These are phyloP conservation scores for Echinops telfairi DNA, from an alignment of 2,113 vertebrate species.

Conservation along the genomic window DNA sequence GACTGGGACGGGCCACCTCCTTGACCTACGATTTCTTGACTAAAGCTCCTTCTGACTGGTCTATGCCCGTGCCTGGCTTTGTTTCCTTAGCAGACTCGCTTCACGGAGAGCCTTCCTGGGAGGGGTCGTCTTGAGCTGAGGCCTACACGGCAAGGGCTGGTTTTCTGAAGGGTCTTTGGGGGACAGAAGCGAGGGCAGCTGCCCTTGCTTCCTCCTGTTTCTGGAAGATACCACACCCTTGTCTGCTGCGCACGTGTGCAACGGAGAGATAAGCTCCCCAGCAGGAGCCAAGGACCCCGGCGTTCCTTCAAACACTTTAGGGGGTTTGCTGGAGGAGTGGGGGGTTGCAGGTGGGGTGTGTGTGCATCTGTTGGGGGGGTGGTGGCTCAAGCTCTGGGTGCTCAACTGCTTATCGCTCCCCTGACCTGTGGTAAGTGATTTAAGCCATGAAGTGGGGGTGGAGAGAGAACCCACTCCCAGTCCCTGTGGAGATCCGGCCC, in stretches of 20 bases:
- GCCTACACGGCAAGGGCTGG: neutral
- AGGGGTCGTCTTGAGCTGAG: neutral
- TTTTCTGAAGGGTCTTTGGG: neutral
- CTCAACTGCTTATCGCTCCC: neutral
- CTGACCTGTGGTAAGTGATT: neutral
- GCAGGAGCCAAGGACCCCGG: neutral
- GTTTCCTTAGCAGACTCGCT: too few species aligned
- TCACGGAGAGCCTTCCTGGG: neutral
- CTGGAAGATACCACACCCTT: conserved; percentile 25
- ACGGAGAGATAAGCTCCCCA: neutral
- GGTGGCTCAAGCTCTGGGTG: neutral
- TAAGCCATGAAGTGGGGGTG: neutral
- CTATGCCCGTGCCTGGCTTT: too few species aligned
- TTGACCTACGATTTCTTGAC: too few species aligned
- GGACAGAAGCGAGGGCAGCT: too few species aligned
- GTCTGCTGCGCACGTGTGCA: neutral
- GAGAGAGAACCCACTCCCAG: neutral
- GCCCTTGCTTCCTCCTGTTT: neutral
- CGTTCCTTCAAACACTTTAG: neutral
- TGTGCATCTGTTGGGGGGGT: neutral
- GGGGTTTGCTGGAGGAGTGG: neutral
- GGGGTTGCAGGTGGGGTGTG: neutral
- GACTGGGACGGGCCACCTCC: too few species aligned
- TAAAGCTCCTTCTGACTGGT: too few species aligned
- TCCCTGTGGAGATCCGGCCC: neutral